Evolutionary conservation across 1,140 invertebrate species (phyloP).

Genomic region (Aphaenogaster floridana): DNA sequence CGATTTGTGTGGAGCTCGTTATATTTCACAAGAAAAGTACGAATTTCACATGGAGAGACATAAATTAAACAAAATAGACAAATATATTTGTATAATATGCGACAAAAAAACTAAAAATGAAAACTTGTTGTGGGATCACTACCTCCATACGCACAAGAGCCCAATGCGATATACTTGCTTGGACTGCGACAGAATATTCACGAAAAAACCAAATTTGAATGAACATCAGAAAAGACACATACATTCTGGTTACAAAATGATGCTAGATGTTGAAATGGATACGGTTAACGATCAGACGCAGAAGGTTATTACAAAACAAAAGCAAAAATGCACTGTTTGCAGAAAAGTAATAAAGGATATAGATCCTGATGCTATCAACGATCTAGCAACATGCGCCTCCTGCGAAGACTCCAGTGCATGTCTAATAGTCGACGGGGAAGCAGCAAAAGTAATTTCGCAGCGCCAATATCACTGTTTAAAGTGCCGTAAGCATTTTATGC

Average conservation of each 20-base stretch:
- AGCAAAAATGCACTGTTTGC: constrained; percentile 71
- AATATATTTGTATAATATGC: constrained; percentile 69
- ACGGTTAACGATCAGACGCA: constrained; percentile 20
- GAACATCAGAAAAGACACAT: constrained; percentile 68
- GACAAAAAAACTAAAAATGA: constrained; percentile 71
- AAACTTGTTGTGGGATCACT: constrained; percentile 75
- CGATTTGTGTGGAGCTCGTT: constrained; percentile 68
- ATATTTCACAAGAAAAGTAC: constrained; percentile 68
- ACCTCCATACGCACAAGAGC: constrained; percentile 70
- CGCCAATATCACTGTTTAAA: constrained; percentile 75
- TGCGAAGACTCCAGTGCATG: constrained; percentile 69
- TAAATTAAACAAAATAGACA: constrained; percentile 68
- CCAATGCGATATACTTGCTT: constrained; percentile 65
- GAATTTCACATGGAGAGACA: constrained; percentile 77
- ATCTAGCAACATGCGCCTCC: constrained; percentile 64
- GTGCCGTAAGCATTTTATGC: constrained; percentile 74
- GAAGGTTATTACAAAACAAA: constrained; percentile 41
- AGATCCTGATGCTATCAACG: constrained; percentile 71
- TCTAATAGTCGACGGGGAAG: constrained; percentile 71
- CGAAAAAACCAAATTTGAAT: constrained; percentile 57
- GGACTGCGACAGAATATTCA: constrained; percentile 69
- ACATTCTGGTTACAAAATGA: constrained; percentile 62
- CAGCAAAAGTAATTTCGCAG: constrained; percentile 69
- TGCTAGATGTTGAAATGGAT: constrained; percentile 21
- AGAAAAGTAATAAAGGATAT: constrained; percentile 67